Percentiles rank a stretch among this genome's conserved stretches.
Conservation (phyloP, 2,797 vertebrate species). For the Melanotaenia trifasciata region DNA sequence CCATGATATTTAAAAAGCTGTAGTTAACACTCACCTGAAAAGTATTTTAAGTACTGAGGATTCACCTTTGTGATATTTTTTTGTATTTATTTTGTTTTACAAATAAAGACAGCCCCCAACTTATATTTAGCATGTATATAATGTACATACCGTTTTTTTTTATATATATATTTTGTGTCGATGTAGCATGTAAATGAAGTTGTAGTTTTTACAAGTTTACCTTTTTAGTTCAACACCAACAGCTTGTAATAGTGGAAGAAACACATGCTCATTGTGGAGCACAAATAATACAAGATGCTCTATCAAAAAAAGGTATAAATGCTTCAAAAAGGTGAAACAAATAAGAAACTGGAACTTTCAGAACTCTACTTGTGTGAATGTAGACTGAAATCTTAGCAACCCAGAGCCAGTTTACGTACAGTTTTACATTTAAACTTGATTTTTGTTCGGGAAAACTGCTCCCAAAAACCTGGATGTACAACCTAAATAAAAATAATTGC, state of each 20-base stretch:
- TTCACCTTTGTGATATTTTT: slow-evolving; percentile 77
- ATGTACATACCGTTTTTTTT: slow-evolving; percentile 85
- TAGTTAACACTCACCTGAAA: slow-evolving; percentile 6
- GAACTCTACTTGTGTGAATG: slow-evolving; percentile 1
- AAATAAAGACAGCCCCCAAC: slow-evolving; percentile 74
- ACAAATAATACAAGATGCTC: slow-evolving; percentile 36
- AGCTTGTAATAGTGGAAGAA: slow-evolving; percentile 54
- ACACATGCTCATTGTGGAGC: slow-evolving; percentile 24
- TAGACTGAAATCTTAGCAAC: slow-evolving; percentile 27
- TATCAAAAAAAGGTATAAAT: slow-evolving; percentile 28
- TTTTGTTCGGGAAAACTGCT: slow-evolving; percentile 30
- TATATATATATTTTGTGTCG: slow-evolving; percentile 46
- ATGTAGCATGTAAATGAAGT: slow-evolving; percentile 71
- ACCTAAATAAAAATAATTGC: slow-evolving; percentile 68
- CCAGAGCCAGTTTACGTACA: slow-evolving; percentile 5
- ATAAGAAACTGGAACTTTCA: slow-evolving; percentile 17
- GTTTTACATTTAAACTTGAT: slow-evolving; percentile 14
- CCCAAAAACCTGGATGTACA: slow-evolving; percentile 57
- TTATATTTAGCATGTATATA: slow-evolving; percentile 89
- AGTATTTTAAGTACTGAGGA: slow-evolving; percentile 72
- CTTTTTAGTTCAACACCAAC: slow-evolving; percentile 50
- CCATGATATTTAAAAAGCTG: slow-evolving; percentile 27
- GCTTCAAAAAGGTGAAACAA: slow-evolving; percentile 9
- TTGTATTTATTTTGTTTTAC: slow-evolving; percentile 86
- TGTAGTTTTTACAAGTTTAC: slow-evolving; percentile 64